A percentile compares a stretch with the other conserved stretches of the same genome.
Conservation (phyloP, 2,888 invertebrate species). For the Eumacrocentrus americanus region DNA sequence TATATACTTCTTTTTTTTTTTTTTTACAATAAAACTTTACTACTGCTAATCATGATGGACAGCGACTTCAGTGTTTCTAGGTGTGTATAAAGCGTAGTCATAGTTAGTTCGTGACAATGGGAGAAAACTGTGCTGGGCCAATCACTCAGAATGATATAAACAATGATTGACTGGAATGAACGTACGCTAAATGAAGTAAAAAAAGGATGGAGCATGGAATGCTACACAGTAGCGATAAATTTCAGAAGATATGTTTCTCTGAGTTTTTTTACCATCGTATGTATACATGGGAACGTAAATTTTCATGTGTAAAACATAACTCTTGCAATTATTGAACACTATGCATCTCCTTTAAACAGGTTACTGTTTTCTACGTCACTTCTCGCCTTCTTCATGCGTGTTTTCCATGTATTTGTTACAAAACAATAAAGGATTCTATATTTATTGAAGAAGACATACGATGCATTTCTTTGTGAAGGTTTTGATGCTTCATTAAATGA, state of each 20-base stretch:
- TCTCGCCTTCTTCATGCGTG: slow-evolving; percentile 46
- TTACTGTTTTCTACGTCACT: slow-evolving; percentile 50
- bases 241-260: slow-evolving; percentile 10
- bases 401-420: slow-evolving; percentile 55
- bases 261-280: slow-evolving; percentile 5
- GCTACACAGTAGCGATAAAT: no score
- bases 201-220: not conserved
- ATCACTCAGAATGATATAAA: slow-evolving; percentile 6
- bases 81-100: not conserved
- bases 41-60: slow-evolving; percentile 10
- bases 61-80: slow-evolving; percentile 3
- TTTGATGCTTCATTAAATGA: slow-evolving; percentile 2
- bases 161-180: not conserved
- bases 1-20: no score
- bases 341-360: slow-evolving; percentile 7
- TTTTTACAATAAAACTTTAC: no score
- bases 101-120: not conserved
- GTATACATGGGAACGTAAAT: slow-evolving; percentile 7
- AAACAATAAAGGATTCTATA: slow-evolving; percentile 48
- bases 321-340: not conserved
- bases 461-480: slow-evolving; percentile 5
- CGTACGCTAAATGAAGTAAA: not conserved
- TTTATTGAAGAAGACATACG: slow-evolving; percentile 43
- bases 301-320: not conserved
- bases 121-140: slow-evolving; percentile 11